Base-by-base conservation (phyloP, 2,113 vertebrate species). In the Brachyhypopomus gauderio region DNA sequence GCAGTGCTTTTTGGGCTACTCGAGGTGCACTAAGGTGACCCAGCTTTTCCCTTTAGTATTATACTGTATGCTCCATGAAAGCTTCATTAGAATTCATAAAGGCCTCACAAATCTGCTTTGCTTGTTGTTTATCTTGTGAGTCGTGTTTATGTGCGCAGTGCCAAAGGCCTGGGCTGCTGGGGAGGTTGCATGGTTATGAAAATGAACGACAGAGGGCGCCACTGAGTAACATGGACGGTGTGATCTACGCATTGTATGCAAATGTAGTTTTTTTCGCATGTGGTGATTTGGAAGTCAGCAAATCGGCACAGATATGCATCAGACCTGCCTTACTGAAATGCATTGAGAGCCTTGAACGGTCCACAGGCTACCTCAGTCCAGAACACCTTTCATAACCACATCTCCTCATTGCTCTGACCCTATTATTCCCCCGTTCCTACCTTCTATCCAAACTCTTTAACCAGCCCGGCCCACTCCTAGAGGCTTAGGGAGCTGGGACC, bases 121-220 rank as follows among this genome's bases (percentile, higher is more conserved):
- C 95, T 96, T 95, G 94, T 95, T 93, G 93, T 95, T 95, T 93
- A 92, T 93, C 94, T 93, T 88, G 94, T 95, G 94, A 94, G 93
- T 95, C 88, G 93, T 96, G 95, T 96, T 94, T 90, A 94, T 95
- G 95, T 96, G 94, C 94, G 91, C 94, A 90, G 94, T 95, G 95
- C 95, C 95, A 95, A 94, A 91, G 90, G 90, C 89, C 84, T 92
- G 88, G 92, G 89, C 92, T 89, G 90, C 85, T 45, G 77, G 85
- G 92, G 90, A 22, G 20, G 36, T 60, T 60, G 64, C 7, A 59
- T 59, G 79, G 84, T 81, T 17, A 70, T 70, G 17, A 64, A n/a
- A 59, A 58, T 48, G 17, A 23, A 34, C 55, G 62, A 45, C 30
- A 81, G 17, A 38, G 55, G 4, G 48, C 30, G 72, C 52, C 9